phyloP scores from a whole-genome alignment of 2,888 invertebrate species.

The Alloscopus bannaensis region DNA sequence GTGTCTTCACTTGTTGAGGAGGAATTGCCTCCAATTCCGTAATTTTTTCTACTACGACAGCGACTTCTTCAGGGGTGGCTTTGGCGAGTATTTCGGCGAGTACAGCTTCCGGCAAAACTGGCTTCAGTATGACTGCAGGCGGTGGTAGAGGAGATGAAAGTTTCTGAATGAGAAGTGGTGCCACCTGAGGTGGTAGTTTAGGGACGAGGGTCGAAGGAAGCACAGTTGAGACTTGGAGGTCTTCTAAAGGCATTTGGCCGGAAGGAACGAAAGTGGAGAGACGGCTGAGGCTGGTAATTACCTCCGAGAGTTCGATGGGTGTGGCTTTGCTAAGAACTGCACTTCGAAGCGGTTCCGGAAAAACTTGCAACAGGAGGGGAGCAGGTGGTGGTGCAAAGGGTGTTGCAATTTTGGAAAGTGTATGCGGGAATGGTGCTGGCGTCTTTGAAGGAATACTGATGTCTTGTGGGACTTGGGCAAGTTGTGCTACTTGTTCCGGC shows the following conservation, averaged over 20 bases:
- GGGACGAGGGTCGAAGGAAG: constrained; percentile 13
- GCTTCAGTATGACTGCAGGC: neutral
- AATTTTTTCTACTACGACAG: neutral
- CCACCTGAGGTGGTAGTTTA: neutral
- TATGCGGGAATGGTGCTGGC: neutral
- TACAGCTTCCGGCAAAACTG: neutral
- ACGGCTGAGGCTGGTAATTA: neutral
- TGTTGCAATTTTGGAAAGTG: neutral
- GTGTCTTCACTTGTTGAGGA: neutral
- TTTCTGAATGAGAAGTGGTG: neutral
- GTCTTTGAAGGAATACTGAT: neutral
- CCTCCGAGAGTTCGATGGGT: neutral
- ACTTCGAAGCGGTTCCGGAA: neutral
- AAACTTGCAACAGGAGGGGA: neutral
- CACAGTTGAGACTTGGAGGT: neutral
- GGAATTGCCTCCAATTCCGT: neutral
- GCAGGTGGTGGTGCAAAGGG: too few relatives aligned
- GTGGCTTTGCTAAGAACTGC: constrained; percentile 14
- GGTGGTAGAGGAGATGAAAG: neutral
- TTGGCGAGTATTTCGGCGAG: constrained; percentile 7
- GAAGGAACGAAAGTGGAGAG: neutral
- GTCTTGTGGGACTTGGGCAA: too few relatives aligned
- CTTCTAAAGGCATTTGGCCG: neutral
- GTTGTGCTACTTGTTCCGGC: too few relatives aligned
- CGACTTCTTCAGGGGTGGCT: constrained; percentile 5